These are phyloP conservation scores for Cosmia trapezina DNA, from an alignment of 2,888 invertebrate species.

Conservation along the genomic window DNA sequence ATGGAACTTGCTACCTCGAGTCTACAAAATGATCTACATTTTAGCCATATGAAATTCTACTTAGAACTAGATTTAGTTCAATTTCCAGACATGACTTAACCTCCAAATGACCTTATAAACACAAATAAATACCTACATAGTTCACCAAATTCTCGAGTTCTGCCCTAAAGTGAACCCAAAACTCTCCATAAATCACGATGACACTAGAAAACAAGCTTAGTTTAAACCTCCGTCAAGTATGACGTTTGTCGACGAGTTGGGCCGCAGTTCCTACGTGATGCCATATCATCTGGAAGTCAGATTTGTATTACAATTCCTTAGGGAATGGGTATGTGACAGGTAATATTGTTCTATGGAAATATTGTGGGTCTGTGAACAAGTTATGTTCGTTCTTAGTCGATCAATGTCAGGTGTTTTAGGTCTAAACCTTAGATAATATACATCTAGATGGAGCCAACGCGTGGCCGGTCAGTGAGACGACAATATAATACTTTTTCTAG, in stretches of 20 bases:
- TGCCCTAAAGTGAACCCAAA: slow-evolving; percentile 26
- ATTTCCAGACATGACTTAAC: not conserved
- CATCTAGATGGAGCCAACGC: too few species aligned
- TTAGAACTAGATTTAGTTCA: not conserved
- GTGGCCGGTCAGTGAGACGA: too few species aligned
- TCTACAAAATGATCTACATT: not conserved
- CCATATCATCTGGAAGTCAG: slow-evolving; percentile 32
- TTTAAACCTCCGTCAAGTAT: slow-evolving; percentile 57
- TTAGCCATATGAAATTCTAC: not conserved
- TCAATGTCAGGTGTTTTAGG: too few species aligned
- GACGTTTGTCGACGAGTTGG: slow-evolving; percentile 39
- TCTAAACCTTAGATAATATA: too few species aligned
- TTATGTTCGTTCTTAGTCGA: not conserved
- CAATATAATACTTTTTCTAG: too few species aligned
- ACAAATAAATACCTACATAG: slow-evolving; percentile 14
- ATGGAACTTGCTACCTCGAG: not conserved
- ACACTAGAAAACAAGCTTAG: slow-evolving; percentile 44
- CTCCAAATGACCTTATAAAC: slow-evolving; percentile 22
- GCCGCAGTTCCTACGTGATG: slow-evolving; percentile 38
- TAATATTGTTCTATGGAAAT: slow-evolving; percentile 21
- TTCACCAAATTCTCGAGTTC: slow-evolving; percentile 8
- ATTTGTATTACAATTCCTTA: slow-evolving; percentile 45
- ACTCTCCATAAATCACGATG: slow-evolving; percentile 52
- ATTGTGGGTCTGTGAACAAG: not conserved
- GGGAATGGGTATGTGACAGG: slow-evolving; percentile 29